A percentile compares a stretch with the other conserved stretches of the same genome.
Evolutionary conservation across 1,140 invertebrate genomes (phyloP).

Genomic region (Nasonia longicornis): DNA sequence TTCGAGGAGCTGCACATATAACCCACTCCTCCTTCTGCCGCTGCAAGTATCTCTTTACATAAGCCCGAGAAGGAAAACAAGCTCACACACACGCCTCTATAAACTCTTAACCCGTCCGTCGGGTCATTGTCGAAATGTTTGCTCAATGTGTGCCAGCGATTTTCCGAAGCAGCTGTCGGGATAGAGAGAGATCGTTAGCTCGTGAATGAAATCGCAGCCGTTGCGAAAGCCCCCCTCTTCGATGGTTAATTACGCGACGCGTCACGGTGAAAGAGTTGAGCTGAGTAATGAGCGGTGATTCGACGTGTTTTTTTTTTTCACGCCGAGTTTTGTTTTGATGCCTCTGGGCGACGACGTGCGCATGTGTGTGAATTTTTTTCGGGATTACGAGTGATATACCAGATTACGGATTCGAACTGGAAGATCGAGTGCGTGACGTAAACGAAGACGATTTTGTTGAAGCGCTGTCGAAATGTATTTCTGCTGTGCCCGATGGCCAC

Average conservation of each 20-base stretch:
- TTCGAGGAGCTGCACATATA: neutral
- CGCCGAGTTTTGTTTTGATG: neutral
- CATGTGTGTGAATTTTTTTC: neutral
- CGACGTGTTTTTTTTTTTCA: neutral
- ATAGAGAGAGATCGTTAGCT: slow-evolving; percentile 14
- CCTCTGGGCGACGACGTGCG: neutral
- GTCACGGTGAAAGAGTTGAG: neutral
- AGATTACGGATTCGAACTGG: neutral
- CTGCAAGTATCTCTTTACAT: neutral
- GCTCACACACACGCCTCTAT: neutral
- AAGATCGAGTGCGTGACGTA: neutral
- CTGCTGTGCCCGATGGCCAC: no score
- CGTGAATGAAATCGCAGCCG: slow-evolving; percentile 17
- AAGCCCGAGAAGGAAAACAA: neutral
- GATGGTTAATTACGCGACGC: slow-evolving; percentile 4
- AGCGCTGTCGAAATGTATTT: no score
- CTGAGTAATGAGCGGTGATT: slow-evolving; percentile 6
- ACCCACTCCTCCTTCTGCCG: no score
- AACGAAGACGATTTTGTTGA: no score
- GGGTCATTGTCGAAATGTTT: neutral
- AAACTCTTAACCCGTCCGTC: neutral
- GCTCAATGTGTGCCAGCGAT: neutral
- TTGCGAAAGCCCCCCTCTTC: neutral
- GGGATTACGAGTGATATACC: neutral
- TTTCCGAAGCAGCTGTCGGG: neutral